These are phyloP conservation scores for Drepanosiphum platanoidis DNA, from an alignment of 2,888 invertebrate genomes.

Conservation along the genomic window DNA sequence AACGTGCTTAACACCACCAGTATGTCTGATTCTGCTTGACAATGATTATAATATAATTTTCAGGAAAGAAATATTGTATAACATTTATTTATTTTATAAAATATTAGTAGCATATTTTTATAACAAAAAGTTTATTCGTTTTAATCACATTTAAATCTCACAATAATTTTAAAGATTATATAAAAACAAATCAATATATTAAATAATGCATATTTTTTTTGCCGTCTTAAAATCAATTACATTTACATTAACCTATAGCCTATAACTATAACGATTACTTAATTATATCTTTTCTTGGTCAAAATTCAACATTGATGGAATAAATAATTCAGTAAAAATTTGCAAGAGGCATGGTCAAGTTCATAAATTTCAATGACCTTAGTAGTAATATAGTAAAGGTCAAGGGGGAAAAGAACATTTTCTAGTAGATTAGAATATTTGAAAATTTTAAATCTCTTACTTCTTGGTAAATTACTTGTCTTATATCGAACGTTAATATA, in stretches of 20 bases:
- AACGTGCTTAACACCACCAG: too few species aligned
- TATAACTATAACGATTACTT: conserved; percentile 5
- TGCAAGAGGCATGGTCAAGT: not conserved
- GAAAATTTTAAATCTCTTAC: conserved; percentile 1
- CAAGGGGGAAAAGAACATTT: not conserved
- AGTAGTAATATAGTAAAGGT: not conserved
- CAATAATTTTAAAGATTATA: not conserved
- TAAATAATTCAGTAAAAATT: not conserved
- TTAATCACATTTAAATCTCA: not conserved
- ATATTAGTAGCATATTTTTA: conserved; percentile 1
- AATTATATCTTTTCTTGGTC: not conserved
- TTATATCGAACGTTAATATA: not conserved
- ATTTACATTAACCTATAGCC: not conserved
- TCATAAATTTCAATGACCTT: not conserved
- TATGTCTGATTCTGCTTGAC: too few species aligned
- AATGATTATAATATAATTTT: too few species aligned
- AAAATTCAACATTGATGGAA: not conserved
- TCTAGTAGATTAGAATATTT: not conserved
- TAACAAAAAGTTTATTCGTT: too few species aligned
- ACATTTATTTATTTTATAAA: too few species aligned
- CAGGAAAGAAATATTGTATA: too few species aligned
- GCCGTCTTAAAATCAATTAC: not conserved
- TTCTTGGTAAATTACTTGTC: not conserved
- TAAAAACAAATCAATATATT: not conserved
- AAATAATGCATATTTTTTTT: not conserved